phyloP scores from a whole-genome alignment of 2,888 invertebrate species.

The Drosophila anceps region DNA sequence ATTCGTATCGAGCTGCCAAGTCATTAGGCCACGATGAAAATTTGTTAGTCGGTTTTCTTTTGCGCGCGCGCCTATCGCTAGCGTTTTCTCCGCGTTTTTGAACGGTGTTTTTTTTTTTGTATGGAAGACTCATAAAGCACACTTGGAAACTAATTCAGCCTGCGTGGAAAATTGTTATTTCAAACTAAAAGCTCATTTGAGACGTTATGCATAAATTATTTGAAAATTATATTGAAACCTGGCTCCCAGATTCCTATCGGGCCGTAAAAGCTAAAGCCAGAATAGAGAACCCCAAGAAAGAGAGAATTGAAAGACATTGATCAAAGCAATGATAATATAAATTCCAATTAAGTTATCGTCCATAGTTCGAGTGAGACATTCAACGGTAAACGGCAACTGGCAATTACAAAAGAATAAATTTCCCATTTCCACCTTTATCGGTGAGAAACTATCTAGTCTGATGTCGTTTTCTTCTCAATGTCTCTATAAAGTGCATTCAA shows the following conservation, averaged over 20 bases:
- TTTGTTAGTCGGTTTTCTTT: slow-evolving; percentile 15
- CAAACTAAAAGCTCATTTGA: slow-evolving; percentile 65
- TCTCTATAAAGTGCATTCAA: slow-evolving; percentile 76
- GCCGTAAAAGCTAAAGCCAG: slow-evolving; percentile 37
- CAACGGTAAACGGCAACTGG: slow-evolving; percentile 73
- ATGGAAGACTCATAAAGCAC: slow-evolving; percentile 25
- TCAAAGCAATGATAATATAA: slow-evolving; percentile 77
- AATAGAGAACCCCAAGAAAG: slow-evolving; percentile 9
- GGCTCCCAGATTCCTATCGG: slow-evolving; percentile 58
- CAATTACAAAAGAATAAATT: slow-evolving; percentile 80
- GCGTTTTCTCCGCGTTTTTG: neutral
- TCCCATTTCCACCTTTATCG: slow-evolving; percentile 54
- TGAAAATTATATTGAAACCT: slow-evolving; percentile 55
- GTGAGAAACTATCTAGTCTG: slow-evolving; percentile 64
- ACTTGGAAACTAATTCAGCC: neutral
- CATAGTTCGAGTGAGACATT: slow-evolving; percentile 57
- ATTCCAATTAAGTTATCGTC: slow-evolving; percentile 78
- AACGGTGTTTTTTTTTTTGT: slow-evolving; percentile 1
- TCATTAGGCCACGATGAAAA: slow-evolving; percentile 64
- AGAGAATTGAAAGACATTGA: slow-evolving; percentile 65
- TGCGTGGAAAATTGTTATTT: slow-evolving; percentile 28
- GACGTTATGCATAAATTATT: slow-evolving; percentile 64
- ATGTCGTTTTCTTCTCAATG: slow-evolving; percentile 39
- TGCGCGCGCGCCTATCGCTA: neutral
- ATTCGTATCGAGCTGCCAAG: slow-evolving; percentile 62